phyloP scores from a whole-genome alignment of 2,113 vertebrate genomes.

The Pyxicephalus adspersus region DNA sequence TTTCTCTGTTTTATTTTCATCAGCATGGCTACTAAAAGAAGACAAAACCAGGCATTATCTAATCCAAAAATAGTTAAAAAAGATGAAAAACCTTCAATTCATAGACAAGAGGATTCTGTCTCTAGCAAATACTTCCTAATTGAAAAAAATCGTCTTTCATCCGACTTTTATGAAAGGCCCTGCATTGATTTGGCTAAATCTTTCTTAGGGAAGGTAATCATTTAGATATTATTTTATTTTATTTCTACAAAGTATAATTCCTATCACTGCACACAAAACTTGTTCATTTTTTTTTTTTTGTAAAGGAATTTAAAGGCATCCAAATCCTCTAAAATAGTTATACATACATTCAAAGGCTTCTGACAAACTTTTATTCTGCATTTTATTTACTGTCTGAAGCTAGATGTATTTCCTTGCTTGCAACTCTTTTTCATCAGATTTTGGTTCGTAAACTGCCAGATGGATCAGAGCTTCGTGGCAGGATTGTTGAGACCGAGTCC shows the following conservation, averaged over 20 bases:
- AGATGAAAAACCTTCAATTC: not conserved
- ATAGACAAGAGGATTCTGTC: slow-evolving; percentile 46
- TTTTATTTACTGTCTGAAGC: too few species aligned
- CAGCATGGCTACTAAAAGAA: slow-evolving; percentile 67
- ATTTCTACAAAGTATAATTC: too few species aligned
- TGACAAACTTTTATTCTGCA: too few species aligned
- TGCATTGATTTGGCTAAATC: slow-evolving; percentile 83
- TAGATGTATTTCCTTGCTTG: not conserved
- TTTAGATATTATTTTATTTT: too few species aligned
- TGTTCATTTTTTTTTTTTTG: too few species aligned
- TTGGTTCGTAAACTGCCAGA: slow-evolving; percentile 81
- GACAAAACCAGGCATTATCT: slow-evolving; percentile 57
- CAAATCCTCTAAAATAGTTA: too few species aligned
- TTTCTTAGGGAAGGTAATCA: slow-evolving; percentile 88
- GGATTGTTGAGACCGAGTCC: slow-evolving; percentile 93
- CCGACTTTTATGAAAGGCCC: slow-evolving; percentile 83
- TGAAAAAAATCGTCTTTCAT: slow-evolving; percentile 64
- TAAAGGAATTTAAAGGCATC: too few species aligned
- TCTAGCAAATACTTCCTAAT: slow-evolving; percentile 78
- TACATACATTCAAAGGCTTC: too few species aligned
- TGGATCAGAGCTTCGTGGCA: slow-evolving; percentile 83
- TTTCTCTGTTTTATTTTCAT: slow-evolving; percentile 27
- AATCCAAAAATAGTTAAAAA: slow-evolving; percentile 9
- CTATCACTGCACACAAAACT: too few species aligned
- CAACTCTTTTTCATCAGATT: slow-evolving; percentile 71